Evolutionary conservation across 2,888 invertebrate species (phyloP).

Genomic region (Hecatera dysodea): DNA sequence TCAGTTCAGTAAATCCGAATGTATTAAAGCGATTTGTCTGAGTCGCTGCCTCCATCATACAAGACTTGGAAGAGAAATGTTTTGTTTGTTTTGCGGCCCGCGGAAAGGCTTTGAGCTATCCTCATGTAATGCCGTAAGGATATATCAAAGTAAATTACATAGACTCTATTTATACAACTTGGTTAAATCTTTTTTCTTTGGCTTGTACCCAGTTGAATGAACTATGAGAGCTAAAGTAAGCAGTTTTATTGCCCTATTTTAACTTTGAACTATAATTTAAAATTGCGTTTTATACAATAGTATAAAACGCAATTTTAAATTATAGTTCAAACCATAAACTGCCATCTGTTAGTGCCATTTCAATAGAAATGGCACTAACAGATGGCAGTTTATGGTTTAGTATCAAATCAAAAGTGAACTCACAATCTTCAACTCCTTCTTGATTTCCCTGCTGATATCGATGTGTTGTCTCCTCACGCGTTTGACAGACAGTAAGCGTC

Average conservation of each 20-base stretch:
- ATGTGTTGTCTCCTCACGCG: conserved; percentile 96
- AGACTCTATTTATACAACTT: conserved; percentile 29
- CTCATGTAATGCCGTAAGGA: conserved; percentile 50
- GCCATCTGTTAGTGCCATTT: no score
- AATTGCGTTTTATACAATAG: no score
- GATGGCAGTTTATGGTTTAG: neutral
- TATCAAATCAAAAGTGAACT: conserved; percentile 70
- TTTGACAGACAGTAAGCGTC: conserved; percentile 96
- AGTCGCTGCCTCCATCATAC: conserved; percentile 74
- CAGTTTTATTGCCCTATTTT: neutral
- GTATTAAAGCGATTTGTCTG: conserved; percentile 80
- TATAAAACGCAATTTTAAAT: no score
- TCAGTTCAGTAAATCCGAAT: conserved; percentile 68
- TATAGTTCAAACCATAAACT: no score
- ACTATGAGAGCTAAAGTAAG: neutral
- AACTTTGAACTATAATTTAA: no score
- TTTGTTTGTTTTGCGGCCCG: conserved; percentile 74
- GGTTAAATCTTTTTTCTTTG: conserved; percentile 31
- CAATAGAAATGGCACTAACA: neutral
- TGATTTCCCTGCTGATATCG: conserved; percentile 97
- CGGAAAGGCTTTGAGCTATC: conserved; percentile 64
- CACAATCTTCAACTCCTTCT: conserved; percentile 97
- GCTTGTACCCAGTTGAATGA: neutral
- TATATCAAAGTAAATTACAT: conserved; percentile 58
- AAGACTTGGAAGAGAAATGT: conserved; percentile 58